Evolutionary conservation across 2,888 invertebrate species (phyloP), one percentile per base, ranked within the genome.

Genomic region (Luffia ferchaultella): DNA sequence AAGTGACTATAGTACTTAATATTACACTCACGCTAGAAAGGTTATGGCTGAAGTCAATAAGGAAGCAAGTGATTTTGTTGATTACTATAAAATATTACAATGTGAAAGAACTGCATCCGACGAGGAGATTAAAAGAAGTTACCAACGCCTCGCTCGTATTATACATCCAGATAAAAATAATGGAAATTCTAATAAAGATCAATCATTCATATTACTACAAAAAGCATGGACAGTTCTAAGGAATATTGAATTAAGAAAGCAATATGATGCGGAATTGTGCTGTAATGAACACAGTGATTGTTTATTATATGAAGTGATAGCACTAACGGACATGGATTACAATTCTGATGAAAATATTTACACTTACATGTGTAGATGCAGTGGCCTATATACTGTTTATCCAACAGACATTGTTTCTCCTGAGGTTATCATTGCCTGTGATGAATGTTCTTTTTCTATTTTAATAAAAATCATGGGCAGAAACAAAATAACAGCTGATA

Each of bases 391-490:
- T 68, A 59, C 71, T 30, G 70, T 89, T 20, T 61, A 78, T 45
- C 64, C 62, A 57, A 60, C 64, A 18, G 69, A 77, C 52, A 54
- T 78, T 48, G 48, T 59, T 19, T 63, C 70, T 49, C 64, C 65
- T 45, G 80, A 82, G 64, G 75, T 85, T 63, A 66, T 87, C 58
- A 80, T 90, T 58, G 86, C 85, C 58, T 93, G 93, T 76, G 87
- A 87, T 64, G 90, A 92, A 70, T 93, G 93, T 73, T 91, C 92
- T 48, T 88, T 92, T 69, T 86, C 87, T 60, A 87, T 92, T 63
- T 70, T 85, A 60, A 73, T 90, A 46, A 30, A 30, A 30, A 7
- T 3, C 12, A 12, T 30, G 12, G 30, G 12, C 12, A 7, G 12
- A 3, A 7, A 12, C 12, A 30, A 30, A 30, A 3, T 12, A 30